Evolutionary conservation across 2,113 vertebrate species (phyloP).

Genomic region (Hylia prasina): DNA sequence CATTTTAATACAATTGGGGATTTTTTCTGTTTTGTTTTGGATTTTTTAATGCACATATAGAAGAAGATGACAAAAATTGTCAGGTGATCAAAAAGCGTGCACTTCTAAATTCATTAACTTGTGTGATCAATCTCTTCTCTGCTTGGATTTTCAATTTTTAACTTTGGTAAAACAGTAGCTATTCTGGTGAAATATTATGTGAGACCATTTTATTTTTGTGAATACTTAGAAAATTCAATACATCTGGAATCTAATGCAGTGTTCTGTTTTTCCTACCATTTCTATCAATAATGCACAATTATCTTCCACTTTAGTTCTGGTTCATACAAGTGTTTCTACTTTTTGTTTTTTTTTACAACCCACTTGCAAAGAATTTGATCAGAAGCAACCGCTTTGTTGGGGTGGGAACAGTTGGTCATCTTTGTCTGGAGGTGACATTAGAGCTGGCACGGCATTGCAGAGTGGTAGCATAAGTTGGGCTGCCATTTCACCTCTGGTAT

Average conservation of each 20-base stretch:
- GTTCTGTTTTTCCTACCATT: not conserved
- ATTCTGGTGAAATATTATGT: not conserved
- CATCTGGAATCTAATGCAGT: not conserved
- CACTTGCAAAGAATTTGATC: not conserved
- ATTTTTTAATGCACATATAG: not conserved
- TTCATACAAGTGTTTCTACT: not conserved
- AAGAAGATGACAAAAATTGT: not conserved
- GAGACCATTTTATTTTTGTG: not conserved
- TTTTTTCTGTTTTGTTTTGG: not conserved
- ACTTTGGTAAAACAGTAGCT: not conserved
- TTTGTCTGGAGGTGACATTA: not conserved
- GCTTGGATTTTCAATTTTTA: not conserved
- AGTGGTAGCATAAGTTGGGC: not conserved
- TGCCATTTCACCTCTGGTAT: not conserved
- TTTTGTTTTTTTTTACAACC: not conserved
- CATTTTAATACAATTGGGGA: rapidly evolving
- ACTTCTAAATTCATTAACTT: not conserved
- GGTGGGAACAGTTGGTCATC: not conserved
- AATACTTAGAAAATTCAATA: slow-evolving; percentile 1
- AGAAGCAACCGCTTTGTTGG: not conserved
- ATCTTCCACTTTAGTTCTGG: not conserved
- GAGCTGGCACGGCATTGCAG: not conserved
- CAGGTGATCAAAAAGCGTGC: not conserved
- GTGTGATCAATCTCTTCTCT: not conserved
- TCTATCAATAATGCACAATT: not conserved